Conservation (phyloP, 2,113 vertebrate genomes). For the Motacilla alba region DNA sequence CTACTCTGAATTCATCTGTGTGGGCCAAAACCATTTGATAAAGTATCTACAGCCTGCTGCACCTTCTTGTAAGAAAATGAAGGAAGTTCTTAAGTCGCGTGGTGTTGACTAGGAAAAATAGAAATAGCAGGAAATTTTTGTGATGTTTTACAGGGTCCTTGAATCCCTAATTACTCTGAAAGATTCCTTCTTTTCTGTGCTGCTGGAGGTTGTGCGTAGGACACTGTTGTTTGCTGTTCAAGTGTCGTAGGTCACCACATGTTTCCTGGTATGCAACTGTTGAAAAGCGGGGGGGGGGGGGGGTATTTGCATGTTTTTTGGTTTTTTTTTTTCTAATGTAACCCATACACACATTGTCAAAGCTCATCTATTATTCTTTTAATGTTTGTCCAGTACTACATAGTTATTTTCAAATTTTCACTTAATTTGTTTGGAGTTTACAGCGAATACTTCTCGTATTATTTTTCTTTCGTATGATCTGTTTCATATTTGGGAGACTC, state of each 20-base stretch:
- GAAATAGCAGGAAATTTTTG: not conserved
- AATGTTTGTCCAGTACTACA: slow-evolving; percentile 33
- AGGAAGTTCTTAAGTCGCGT: not conserved
- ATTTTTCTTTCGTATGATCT: slow-evolving; percentile 14
- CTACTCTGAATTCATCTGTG: not conserved
- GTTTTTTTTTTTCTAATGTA: not conserved
- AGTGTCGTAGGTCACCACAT: slow-evolving; percentile 33
- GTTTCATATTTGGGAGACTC: slow-evolving; percentile 50
- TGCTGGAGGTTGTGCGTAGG: not conserved
- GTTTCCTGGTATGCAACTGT: slow-evolving; percentile 48
- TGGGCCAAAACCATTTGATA: not conserved
- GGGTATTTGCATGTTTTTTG: not conserved
- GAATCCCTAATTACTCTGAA: not conserved
- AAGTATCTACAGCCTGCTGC: not conserved
- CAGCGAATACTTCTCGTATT: slow-evolving; percentile 17
- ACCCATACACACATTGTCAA: slow-evolving; percentile 21
- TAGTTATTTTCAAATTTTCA: slow-evolving; percentile 57
- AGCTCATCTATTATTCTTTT: slow-evolving; percentile 22
- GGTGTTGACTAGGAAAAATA: not conserved
- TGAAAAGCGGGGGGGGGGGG: not conserved
- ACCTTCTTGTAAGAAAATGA: not conserved
- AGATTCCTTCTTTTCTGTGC: not conserved
- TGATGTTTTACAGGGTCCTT: not conserved
- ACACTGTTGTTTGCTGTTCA: not conserved
- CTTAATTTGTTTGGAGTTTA: slow-evolving; percentile 55